Conservation (phyloP, 2,113 vertebrate species). For the Caretta caretta region DNA sequence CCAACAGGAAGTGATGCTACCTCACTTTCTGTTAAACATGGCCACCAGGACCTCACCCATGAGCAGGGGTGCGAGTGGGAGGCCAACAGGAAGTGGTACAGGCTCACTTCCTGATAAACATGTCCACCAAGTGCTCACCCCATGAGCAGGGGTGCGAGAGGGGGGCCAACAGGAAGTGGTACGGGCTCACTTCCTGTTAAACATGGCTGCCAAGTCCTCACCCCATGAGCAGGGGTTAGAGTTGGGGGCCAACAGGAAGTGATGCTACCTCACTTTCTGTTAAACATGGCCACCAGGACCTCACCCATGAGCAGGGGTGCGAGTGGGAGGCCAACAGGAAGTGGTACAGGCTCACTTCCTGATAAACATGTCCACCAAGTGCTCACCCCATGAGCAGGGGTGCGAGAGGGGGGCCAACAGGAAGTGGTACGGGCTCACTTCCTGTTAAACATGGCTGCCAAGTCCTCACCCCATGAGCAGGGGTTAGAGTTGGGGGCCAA, state of each 20-base stretch:
- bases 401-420: not conserved
- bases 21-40: not conserved
- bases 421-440: not conserved
- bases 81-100: not conserved
- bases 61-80: not conserved
- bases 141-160: not conserved
- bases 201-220: not conserved
- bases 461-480: not conserved
- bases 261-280: not conserved
- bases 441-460: not conserved
- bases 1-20: rapidly evolving
- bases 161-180: not conserved
- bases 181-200: not conserved
- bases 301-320: not conserved
- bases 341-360: not conserved
- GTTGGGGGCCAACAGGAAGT: not conserved
- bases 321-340: not conserved
- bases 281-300: not conserved
- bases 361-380: not conserved
- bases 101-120: not conserved
- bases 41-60: not conserved
- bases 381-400: not conserved
- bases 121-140: not conserved
- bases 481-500: not conserved
- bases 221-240: not conserved